Evolutionary conservation across 1,140 invertebrate genomes (phyloP), one percentile per base, ranked within the genome.

Genomic region (Hyphantria cunea): DNA sequence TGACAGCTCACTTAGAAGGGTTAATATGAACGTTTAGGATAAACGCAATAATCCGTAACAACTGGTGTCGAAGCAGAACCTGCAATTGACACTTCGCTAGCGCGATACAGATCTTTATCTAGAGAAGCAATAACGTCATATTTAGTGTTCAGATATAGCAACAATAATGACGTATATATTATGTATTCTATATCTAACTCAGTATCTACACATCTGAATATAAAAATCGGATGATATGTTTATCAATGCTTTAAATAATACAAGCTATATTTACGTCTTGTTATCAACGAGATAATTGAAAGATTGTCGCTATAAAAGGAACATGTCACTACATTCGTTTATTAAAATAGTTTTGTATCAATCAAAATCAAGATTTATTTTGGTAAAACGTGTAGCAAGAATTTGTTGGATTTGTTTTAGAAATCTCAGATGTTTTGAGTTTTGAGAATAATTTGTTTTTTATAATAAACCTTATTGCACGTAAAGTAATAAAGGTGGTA

Each of bases 11-110:
- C 73, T 37, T 84, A 72, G 85, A 88, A 90, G 80, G 88, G 88
- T 90, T 90, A 87, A 88, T 89, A 90, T 89, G 75, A 86, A 78
- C 82, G 84, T 78, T 89, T 83, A 84, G 84, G 84, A 85, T 86
- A 87, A 88, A 89, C 82, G 78, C 86, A 90, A 90, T 90, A 90
- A 89, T 80, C 82, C 74, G 76, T 84, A 87, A 86, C 88, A 89
- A 90, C 88, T 81, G 87, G 86, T 89, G 88, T 78, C 73, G 85
- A 78, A 77, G 79, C 73, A 74, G 80, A 89, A 84, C 77, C 86
- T 90, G 88, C 84, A 79, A 84, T 86, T 90, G 86, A 90, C 88
- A 77, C 78, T 76, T 75, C 63, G 82, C 84, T 82, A 89, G 77
- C 82, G 76, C 76, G 77, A 80, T 76, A 45, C 45, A 41, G 41